Conservation (phyloP, 1,140 invertebrate genomes). For the Musca domestica region DNA sequence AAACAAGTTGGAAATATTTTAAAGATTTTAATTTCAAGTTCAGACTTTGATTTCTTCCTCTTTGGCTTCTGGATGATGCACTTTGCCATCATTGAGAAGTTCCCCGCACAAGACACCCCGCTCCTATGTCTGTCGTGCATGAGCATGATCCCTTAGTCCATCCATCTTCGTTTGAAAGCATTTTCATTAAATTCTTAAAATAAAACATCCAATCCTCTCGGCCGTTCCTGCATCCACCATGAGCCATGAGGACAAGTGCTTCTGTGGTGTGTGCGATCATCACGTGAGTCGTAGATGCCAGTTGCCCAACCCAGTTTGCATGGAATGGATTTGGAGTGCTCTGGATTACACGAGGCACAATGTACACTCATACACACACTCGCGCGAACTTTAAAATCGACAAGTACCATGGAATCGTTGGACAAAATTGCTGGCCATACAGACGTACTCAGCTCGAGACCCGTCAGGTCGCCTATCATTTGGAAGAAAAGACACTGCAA, state of each 20-base stretch:
- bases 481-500: too few relatives aligned
- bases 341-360: not conserved
- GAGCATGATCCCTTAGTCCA: too few relatives aligned
- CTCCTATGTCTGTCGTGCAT: too few relatives aligned
- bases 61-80: too few relatives aligned
- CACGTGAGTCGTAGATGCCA: too few relatives aligned
- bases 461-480: too few relatives aligned
- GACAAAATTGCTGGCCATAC: not conserved
- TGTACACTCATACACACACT: not conserved
- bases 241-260: not conserved
- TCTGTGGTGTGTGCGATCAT: not conserved
- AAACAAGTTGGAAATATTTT: too few relatives aligned
- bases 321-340: not conserved
- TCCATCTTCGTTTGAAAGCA: not conserved
- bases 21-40: too few relatives aligned
- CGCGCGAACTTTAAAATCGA: not conserved
- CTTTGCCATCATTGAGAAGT: too few relatives aligned
- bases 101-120: too few relatives aligned
- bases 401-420: not conserved
- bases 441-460: too few relatives aligned
- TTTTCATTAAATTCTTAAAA: conserved; percentile 14
- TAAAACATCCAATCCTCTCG: conserved; percentile 1
- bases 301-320: not conserved
- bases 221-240: not conserved
- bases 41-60: too few relatives aligned